These are phyloP conservation scores for Beroe ovata DNA, from an alignment of 37 sponge, comb jelly and placozoan genomes.

Conservation along the genomic window DNA sequence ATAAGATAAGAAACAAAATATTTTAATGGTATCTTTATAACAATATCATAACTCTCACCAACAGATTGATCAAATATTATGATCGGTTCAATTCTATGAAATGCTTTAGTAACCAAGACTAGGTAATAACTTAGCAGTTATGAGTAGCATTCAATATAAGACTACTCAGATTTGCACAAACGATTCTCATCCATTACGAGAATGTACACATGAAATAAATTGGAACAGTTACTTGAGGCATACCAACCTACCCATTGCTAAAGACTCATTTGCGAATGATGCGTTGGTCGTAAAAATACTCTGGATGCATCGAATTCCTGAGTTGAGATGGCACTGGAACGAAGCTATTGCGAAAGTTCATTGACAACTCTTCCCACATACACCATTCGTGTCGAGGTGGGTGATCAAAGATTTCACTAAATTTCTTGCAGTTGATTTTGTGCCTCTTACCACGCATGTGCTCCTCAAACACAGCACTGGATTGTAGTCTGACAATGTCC, in stretches of 20 bases:
- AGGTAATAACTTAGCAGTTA: too few relatives aligned
- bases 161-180: too few relatives aligned
- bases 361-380: conserved; percentile 45
- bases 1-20: too few relatives aligned
- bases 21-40: too few relatives aligned
- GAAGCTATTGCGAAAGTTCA: conserved; percentile 22
- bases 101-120: too few relatives aligned
- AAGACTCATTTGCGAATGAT: not conserved
- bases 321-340: conserved; percentile 43
- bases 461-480: not conserved
- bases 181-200: too few relatives aligned
- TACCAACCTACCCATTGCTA: conserved; percentile 4
- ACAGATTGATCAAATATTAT: too few relatives aligned
- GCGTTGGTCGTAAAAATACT: conserved; percentile 39
- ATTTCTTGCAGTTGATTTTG: not conserved
- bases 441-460: conserved; percentile 15
- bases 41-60: too few relatives aligned
- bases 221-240: too few relatives aligned
- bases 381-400: conserved; percentile 30
- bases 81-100: too few relatives aligned
- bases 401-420: not conserved
- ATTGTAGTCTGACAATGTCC: conserved; percentile 41
- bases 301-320: conserved; percentile 19
- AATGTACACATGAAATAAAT: too few relatives aligned
- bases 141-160: too few relatives aligned